Conservation (phyloP, 2,113 vertebrate genomes). For the Rhipidura dahli region DNA sequence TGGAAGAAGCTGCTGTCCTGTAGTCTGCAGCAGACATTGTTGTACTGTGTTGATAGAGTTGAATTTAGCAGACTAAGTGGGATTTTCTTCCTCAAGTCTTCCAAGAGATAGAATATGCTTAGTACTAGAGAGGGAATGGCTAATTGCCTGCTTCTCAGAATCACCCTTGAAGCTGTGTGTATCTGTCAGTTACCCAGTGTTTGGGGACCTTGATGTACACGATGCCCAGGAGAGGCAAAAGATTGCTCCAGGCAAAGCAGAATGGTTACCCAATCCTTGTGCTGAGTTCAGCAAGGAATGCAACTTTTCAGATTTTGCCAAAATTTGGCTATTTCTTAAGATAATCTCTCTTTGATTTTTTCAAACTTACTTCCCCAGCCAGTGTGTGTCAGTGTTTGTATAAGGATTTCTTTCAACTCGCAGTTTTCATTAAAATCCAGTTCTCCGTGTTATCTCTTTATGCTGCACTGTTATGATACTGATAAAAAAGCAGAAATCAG, state of each 20-base stretch:
- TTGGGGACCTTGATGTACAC: accelerated
- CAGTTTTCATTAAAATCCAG: neutral
- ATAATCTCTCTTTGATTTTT: neutral
- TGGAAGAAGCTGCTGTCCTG: neutral
- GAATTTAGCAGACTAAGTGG: neutral
- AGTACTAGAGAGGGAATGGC: neutral
- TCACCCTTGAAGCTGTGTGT: neutral
- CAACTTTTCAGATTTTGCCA: neutral
- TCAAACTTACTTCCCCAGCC: neutral
- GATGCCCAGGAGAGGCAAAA: neutral
- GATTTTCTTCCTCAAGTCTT: neutral
- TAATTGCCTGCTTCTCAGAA: neutral
- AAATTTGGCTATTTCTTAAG: neutral
- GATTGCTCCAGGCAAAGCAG: neutral
- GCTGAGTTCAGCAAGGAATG: neutral
- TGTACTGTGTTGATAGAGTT: neutral
- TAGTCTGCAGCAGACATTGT: neutral
- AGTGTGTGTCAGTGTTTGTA: neutral
- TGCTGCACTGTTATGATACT: neutral
- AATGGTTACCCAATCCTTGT: neutral
- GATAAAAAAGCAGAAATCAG: neutral
- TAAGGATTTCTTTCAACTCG: neutral
- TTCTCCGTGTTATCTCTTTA: neutral
- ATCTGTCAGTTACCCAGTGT: neutral
- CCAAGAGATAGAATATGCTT: neutral